These are phyloP conservation scores for Smutsia gigantea DNA, from an alignment of 2,797 vertebrate species.

Conservation along the genomic window DNA sequence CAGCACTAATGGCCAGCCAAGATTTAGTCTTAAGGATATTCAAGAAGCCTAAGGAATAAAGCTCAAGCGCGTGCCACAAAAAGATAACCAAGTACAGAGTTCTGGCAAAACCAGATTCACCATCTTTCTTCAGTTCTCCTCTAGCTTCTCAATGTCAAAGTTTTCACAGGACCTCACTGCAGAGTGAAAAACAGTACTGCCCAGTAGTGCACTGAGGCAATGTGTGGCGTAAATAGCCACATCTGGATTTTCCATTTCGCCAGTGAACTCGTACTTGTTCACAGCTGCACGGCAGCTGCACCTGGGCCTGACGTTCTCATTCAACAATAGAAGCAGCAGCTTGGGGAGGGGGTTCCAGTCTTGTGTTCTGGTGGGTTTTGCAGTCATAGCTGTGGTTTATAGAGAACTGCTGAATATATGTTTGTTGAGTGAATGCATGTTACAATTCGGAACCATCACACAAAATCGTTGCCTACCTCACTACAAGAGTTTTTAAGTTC, in stretches of 20 bases:
- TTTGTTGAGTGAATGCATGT: not conserved
- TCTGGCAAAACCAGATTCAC: not conserved
- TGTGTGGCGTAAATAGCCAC: not conserved
- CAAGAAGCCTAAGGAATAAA: not conserved
- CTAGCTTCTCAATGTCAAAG: not conserved
- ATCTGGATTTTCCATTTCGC: not conserved
- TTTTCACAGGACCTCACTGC: fast-evolving
- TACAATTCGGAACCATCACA: not conserved
- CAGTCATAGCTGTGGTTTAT: not conserved
- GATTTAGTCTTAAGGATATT: not conserved
- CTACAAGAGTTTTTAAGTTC: not conserved
- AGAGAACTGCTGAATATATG: not conserved
- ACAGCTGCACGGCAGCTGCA: not conserved
- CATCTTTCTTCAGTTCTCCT: not conserved
- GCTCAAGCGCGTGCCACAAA: not conserved
- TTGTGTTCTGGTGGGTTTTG: not conserved
- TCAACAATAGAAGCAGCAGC: not conserved
- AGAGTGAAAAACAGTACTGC: not conserved
- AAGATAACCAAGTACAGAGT: not conserved
- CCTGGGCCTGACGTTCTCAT: not conserved
- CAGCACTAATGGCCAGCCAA: not conserved
- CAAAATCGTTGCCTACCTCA: not conserved
- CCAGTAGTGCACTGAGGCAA: not conserved
- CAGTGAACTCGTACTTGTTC: not conserved
- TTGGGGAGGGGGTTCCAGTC: not conserved